Evolutionary conservation across 2,113 vertebrate genomes (phyloP).

Genomic region (Phasianus colchicus): DNA sequence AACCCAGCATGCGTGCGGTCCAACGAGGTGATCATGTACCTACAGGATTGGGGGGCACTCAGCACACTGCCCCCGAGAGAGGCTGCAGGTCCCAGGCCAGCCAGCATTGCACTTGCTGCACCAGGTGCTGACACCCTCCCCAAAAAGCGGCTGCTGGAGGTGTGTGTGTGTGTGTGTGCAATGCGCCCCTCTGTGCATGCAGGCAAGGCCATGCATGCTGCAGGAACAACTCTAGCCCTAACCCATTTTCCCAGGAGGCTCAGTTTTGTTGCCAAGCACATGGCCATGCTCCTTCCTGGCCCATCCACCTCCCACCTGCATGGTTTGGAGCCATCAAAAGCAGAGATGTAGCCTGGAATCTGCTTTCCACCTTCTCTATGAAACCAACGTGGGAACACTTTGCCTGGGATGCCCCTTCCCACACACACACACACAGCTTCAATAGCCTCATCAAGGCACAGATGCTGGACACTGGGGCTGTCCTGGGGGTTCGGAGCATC

Average conservation of each 20-base stretch:
- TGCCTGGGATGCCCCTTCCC: neutral
- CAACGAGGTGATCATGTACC: constrained; percentile 95
- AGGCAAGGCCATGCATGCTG: fast-evolving
- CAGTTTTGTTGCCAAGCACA: neutral
- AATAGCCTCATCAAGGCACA: neutral
- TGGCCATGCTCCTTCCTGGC: neutral
- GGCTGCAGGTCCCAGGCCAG: neutral
- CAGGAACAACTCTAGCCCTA: no score
- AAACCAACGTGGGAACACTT: neutral
- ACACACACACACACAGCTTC: no score
- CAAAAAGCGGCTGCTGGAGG: neutral
- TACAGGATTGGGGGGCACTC: constrained; percentile 41
- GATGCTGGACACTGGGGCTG: neutral
- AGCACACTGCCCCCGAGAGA: fast-evolving
- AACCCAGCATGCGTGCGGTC: constrained; percentile 94
- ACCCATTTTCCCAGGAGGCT: no score
- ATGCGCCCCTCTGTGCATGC: fast-evolving
- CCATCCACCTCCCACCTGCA: neutral
- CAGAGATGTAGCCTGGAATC: fast-evolving
- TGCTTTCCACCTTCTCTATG: neutral
- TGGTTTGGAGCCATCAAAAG: neutral
- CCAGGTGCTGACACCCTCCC: neutral
- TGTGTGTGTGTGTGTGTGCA: fast-evolving
- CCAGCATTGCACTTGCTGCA: fast-evolving
- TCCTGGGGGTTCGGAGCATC: neutral